Percentiles rank a stretch among this genome's conserved stretches.
Conservation (phyloP, 1,140 invertebrate genomes). For the Latrodectus geometricus region DNA sequence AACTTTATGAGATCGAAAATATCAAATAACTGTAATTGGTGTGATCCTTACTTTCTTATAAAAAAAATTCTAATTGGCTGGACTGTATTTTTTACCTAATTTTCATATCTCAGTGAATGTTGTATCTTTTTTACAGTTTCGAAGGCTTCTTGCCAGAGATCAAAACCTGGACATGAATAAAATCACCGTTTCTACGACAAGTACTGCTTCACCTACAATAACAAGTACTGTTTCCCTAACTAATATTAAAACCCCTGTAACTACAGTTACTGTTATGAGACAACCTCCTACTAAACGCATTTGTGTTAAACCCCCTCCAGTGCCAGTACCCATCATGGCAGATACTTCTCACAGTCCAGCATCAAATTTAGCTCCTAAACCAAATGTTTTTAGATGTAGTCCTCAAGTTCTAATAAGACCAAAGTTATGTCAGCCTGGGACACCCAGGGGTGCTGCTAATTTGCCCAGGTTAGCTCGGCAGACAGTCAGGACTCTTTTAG, state of each 20-base stretch:
- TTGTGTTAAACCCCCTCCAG: not conserved
- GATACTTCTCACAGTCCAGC: not conserved
- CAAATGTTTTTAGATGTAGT: slow-evolving; percentile 14
- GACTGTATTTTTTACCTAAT: not conserved
- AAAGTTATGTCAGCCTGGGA: not conserved
- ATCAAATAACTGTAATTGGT: no score
- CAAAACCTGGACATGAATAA: slow-evolving; percentile 1
- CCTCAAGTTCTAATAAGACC: slow-evolving; percentile 17
- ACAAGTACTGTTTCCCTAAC: not conserved
- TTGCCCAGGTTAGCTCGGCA: not conserved
- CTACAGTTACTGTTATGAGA: not conserved
- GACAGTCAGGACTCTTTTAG: not conserved
- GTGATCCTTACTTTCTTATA: no score
- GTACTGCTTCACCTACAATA: no score
- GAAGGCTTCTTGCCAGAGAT: slow-evolving; percentile 20
- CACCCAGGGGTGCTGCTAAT: not conserved
- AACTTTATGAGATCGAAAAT: no score
- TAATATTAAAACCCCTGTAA: not conserved
- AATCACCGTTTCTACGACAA: not conserved
- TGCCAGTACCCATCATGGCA: not conserved
- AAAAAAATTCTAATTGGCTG: not conserved
- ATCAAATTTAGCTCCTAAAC: not conserved
- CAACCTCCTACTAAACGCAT: not conserved
- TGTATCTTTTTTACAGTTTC: not conserved
- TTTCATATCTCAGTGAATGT: not conserved